Percentiles rank a stretch among this genome's conserved stretches.
These are phyloP conservation scores for Chymomyza caudatula DNA, from an alignment of 2,888 invertebrate species.

Conservation along the genomic window DNA sequence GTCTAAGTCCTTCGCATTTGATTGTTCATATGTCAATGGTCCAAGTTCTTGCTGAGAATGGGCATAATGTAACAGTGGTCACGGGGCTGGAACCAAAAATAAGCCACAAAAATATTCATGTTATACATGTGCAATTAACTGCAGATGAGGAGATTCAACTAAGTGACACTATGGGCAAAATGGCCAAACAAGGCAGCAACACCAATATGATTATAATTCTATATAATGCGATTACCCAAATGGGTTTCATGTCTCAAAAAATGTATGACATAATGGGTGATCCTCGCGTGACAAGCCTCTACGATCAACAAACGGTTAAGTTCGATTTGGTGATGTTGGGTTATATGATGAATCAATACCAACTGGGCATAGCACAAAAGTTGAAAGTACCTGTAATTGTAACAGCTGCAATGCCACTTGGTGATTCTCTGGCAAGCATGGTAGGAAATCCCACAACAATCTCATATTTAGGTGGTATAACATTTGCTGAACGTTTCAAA, in stretches of 20 bases:
- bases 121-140: constrained; percentile 60
- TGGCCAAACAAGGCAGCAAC: constrained; percentile 24
- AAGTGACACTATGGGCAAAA: constrained; percentile 19
- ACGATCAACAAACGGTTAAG: constrained; percentile 53
- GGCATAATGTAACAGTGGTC: constrained; percentile 76
- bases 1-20: constrained; percentile 72
- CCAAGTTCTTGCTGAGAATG: constrained; percentile 64
- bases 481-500: constrained; percentile 21
- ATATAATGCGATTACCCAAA: constrained; percentile 26
- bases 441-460: constrained; percentile 68
- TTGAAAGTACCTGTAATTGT: constrained; percentile 69
- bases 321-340: constrained; percentile 73
- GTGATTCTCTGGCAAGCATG: constrained; percentile 34
- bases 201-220: constrained; percentile 19
- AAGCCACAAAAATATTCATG: constrained; percentile 53
- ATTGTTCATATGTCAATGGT: constrained; percentile 73
- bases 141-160: constrained; percentile 43
- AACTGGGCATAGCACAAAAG: constrained; percentile 68
- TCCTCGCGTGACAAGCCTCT: constrained; percentile 61
- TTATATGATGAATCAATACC: constrained; percentile 71
- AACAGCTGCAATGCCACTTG: constrained; percentile 54
- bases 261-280: constrained; percentile 61
- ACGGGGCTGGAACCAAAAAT: constrained; percentile 60
- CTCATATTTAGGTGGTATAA: constrained; percentile 62
- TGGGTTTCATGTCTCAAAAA: constrained; percentile 47